Evolutionary conservation across 2,113 vertebrate genomes (phyloP).

Genomic region (Morone saxatilis): DNA sequence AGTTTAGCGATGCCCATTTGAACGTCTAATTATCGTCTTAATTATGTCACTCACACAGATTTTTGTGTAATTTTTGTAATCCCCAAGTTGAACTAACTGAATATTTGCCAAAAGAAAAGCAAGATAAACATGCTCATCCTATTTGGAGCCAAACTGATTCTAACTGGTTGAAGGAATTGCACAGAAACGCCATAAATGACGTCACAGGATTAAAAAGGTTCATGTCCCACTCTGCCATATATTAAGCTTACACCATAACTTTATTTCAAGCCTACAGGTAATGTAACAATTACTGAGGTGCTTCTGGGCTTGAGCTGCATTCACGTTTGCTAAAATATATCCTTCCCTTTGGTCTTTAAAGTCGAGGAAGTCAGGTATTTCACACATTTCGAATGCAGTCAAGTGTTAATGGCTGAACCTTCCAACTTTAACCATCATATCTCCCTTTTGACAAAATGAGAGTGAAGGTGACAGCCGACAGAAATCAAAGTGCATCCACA

Average conservation of each 20-base stretch:
- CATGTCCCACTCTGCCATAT: not conserved
- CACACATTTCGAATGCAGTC: not conserved
- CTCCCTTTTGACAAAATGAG: constrained; percentile 34
- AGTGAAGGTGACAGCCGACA: constrained; percentile 34
- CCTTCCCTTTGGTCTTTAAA: not conserved
- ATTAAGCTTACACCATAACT: not conserved
- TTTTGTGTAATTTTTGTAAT: not conserved
- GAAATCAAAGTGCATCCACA: constrained; percentile 71
- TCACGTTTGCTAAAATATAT: not conserved
- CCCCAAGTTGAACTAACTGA: no score
- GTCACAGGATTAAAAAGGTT: not conserved
- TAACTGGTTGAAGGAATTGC: not conserved
- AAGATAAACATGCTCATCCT: not conserved
- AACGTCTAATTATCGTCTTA: not conserved
- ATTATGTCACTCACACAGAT: not conserved
- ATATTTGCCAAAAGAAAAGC: constrained; percentile 1
- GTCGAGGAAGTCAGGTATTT: not conserved
- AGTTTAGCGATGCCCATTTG: not conserved
- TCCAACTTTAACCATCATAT: constrained; percentile 18
- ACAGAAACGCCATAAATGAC: not conserved
- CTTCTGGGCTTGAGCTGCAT: constrained; percentile 16
- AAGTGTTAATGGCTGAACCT: constrained; percentile 16
- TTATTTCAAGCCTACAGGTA: constrained; percentile 6
- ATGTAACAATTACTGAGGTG: not conserved
- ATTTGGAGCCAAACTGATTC: not conserved